Evolutionary conservation across 1,140 invertebrate genomes (phyloP).

Genomic region (Diuraphis noxia): DNA sequence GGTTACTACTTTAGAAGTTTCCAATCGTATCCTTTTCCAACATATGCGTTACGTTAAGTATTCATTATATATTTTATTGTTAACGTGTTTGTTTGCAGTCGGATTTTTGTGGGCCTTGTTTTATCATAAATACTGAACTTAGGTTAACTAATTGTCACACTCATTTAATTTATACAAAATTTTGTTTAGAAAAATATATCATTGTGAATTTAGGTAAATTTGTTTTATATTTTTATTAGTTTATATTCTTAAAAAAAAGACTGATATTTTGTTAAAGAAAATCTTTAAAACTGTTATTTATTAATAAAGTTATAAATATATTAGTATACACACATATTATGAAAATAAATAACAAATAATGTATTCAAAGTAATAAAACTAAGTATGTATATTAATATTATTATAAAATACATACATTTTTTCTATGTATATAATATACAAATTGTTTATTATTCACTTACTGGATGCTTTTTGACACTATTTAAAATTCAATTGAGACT

Average conservation of each 20-base stretch:
- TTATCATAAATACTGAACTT: background rate
- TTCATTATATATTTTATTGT: constrained; percentile 41
- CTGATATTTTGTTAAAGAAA: constrained; percentile 31
- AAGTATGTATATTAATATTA: background rate
- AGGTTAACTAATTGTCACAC: background rate
- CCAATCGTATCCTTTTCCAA: background rate
- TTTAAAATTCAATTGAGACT: too few relatives aligned
- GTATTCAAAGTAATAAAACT: background rate
- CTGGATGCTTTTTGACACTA: background rate
- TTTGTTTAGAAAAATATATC: background rate
- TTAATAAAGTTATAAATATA: background rate
- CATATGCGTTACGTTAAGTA: constrained; percentile 26
- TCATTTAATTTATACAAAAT: background rate
- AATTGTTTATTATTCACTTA: background rate
- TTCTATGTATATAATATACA: too few relatives aligned
- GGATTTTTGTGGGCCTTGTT: constrained; percentile 27
- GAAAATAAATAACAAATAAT: background rate
- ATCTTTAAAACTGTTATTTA: background rate
- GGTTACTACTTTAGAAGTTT: constrained; percentile 23
- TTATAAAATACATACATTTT: background rate
- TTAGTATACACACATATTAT: background rate
- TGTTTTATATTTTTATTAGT: constrained; percentile 6
- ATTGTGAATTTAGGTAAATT: constrained; percentile 26
- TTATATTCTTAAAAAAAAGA: constrained; percentile 25
- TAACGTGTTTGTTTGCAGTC: constrained; percentile 15